These are phyloP conservation scores for Craterocephalus amniculus DNA, from an alignment of 2,797 vertebrate genomes.

Conservation along the genomic window DNA sequence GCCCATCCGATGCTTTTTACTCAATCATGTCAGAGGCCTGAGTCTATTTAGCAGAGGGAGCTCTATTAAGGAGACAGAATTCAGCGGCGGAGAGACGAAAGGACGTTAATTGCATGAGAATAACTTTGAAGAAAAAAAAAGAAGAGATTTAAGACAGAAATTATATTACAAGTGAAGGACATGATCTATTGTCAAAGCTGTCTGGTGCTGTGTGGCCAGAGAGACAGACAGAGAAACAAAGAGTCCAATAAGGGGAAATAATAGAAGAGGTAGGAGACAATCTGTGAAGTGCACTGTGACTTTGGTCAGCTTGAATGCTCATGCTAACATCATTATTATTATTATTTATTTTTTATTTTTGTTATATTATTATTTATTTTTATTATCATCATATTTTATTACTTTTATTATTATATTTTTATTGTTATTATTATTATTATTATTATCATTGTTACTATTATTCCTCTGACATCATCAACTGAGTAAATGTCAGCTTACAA, in stretches of 20 bases:
- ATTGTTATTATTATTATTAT: not conserved
- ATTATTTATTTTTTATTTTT: not conserved
- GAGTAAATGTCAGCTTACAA: constrained; percentile 12
- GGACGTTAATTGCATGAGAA: constrained; percentile 56
- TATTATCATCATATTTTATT: too few species aligned
- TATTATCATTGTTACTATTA: not conserved
- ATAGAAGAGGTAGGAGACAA: constrained; percentile 12
- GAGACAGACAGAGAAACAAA: constrained; percentile 1
- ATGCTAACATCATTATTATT: not conserved
- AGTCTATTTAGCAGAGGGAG: constrained; percentile 74
- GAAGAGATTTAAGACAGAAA: constrained; percentile 48
- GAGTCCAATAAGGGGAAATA: constrained; percentile 10
- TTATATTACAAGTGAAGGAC: constrained; percentile 41
- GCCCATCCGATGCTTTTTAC: constrained; percentile 65
- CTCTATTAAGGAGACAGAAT: constrained; percentile 73
- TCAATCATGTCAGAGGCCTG: constrained; percentile 71
- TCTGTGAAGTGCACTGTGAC: constrained; percentile 28
- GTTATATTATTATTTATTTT: too few species aligned
- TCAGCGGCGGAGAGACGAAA: constrained; percentile 36
- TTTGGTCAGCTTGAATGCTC: constrained; percentile 39
- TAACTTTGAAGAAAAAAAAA: constrained; percentile 44
- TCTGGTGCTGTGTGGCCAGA: constrained; percentile 7
- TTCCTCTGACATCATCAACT: constrained; percentile 10
- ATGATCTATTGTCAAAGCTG: constrained; percentile 33
- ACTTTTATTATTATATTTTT: not conserved